A percentile compares a stretch with the other conserved stretches of the same genome.
Conservation (phyloP, 2,113 vertebrate species). For the Noturus placidus region DNA sequence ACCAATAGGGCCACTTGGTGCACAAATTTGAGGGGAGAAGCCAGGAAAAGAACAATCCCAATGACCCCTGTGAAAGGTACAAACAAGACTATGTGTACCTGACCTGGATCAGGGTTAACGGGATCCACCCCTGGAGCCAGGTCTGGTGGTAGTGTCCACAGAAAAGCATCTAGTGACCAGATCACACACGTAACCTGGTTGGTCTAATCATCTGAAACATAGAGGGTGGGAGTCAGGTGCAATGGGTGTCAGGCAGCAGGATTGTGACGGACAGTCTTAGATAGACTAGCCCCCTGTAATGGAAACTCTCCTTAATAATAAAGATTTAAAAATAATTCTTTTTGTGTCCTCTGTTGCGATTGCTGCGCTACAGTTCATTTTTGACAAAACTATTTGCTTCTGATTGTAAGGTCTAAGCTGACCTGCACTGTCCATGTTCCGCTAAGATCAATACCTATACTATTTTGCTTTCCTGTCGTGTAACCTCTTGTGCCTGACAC, state of each 20-base stretch:
- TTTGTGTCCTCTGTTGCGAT: neutral
- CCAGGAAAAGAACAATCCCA: neutral
- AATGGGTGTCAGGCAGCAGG: neutral
- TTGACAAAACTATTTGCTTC: constrained; percentile 23
- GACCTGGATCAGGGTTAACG: neutral
- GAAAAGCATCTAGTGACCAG: neutral
- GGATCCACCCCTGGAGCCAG: neutral
- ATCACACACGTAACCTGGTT: neutral
- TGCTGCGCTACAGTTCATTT: constrained; percentile 13
- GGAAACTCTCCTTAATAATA: neutral
- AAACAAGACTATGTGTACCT: neutral
- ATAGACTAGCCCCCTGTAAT: neutral
- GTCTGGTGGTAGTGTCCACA: neutral
- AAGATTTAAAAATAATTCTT: neutral
- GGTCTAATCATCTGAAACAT: neutral
- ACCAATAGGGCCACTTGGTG: neutral
- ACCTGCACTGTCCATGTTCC: constrained; percentile 1
- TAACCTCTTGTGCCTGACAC: constrained; percentile 52
- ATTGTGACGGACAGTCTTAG: neutral
- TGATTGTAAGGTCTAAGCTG: neutral
- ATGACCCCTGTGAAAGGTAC: neutral
- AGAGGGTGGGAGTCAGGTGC: neutral
- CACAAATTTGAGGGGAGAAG: neutral
- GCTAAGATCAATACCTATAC: constrained; percentile 45
- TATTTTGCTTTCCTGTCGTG: constrained; percentile 36